Evolutionary conservation across 2,888 invertebrate species (phyloP), one percentile per base, ranked within the genome.

Genomic region (Tinea trinotella): DNA sequence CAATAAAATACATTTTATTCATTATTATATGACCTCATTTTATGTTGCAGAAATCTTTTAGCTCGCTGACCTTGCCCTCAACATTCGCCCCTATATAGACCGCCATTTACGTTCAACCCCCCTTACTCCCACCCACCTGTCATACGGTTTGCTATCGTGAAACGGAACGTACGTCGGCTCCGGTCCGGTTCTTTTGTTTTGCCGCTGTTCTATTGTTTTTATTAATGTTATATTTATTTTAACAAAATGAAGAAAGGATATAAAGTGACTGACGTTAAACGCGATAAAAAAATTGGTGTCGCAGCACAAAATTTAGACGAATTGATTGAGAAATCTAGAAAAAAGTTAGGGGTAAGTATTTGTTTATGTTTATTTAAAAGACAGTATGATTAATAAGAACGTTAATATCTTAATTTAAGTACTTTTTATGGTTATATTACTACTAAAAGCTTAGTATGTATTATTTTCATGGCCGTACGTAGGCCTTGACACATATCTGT

Each of bases 181-280:
- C 9, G 46, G 3, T 19, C 15, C 20, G 20, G 19, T 15, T n/a
- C 18, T 48, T 48, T 18, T 15, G 19, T 19, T 40, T 40, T 40
- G n/a, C 48, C 17, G 12, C 7, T n/a, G 10, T 7, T 46, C 5
- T 17, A 24, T 22, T 50, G 20, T 10, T 48, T 48, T 48, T 50
- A 40, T 40, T 35, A 34, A 2, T 35, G 34, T 52, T 52, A 24
- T 35, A 15, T 52, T 48, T 22, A 52, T 15, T 30, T 35, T 24
- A 24, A 20, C 20, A 50, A 50, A 60, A 80, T 87, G 83, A 80
- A 90, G 65, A 90, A 88, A 70, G 93, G 93, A 19, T 92, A 90
- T 65, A 93, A 92, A 85, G 90, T 93, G 36, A 91, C 92, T 1
- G 90, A 92, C 67, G 88, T 90, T 2, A 88, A 87, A 60, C 81